Conservation (phyloP, 2,113 vertebrate species). For the Tyrannus savana region DNA sequence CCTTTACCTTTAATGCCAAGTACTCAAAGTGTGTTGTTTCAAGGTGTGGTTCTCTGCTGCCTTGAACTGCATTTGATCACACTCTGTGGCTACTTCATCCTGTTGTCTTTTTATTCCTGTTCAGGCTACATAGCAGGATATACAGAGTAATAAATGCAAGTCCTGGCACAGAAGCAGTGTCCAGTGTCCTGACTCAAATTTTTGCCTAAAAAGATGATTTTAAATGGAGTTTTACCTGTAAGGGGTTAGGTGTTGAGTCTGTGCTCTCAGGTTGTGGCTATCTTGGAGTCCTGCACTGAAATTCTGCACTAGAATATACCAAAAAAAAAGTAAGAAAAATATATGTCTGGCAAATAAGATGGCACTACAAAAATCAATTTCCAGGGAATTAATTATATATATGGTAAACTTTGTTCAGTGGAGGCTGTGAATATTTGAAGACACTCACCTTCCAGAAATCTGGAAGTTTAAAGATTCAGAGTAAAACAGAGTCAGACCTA, state of each 20-base stretch:
- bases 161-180: neutral
- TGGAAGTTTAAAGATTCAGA: neutral
- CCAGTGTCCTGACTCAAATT: neutral
- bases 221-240: neutral
- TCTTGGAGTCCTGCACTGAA: neutral
- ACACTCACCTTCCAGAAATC: neutral
- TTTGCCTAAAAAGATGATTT: neutral
- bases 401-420: neutral
- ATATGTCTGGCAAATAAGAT: neutral
- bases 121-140: neutral
- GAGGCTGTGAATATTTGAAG: neutral
- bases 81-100: neutral
- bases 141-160: neutral
- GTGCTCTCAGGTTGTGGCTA: neutral
- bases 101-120: neutral
- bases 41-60: neutral
- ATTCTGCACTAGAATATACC: neutral
- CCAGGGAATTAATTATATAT: neutral
- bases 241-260: neutral
- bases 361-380: neutral
- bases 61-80: neutral
- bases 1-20: neutral
- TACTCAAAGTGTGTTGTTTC: neutral
- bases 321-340: neutral
- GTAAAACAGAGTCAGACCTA: neutral